Evolutionary conservation across 2,797 vertebrate species (phyloP).

Genomic region (Botia almorhae): DNA sequence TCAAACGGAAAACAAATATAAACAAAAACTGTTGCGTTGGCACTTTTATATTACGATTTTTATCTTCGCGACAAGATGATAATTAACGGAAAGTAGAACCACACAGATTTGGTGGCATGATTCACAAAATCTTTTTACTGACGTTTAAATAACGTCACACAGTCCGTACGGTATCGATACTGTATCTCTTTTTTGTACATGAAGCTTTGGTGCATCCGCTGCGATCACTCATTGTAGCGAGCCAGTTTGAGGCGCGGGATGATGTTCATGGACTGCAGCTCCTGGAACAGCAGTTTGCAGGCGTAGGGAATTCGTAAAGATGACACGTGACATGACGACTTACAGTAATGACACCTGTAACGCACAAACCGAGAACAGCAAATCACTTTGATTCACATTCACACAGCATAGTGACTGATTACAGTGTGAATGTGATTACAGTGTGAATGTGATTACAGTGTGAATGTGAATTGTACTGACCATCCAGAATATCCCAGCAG

Average conservation of each 20-base stretch:
- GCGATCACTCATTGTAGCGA: slow-evolving; percentile 90
- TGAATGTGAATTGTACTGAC: slow-evolving; percentile 74
- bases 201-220: not conserved
- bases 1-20: not conserved
- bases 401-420: not conserved
- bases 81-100: not conserved
- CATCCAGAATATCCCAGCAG: slow-evolving; percentile 97
- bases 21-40: not conserved
- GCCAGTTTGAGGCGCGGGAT: slow-evolving; percentile 94
- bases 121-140: not conserved
- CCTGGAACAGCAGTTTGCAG: slow-evolving; percentile 98
- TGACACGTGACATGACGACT: slow-evolving; percentile 95
- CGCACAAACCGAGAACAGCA: not conserved
- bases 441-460: too few relatives aligned
- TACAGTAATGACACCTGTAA: slow-evolving; percentile 97
- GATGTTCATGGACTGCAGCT: slow-evolving; percentile 99
- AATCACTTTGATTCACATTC: not conserved
- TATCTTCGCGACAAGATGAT: not conserved
- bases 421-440: too few relatives aligned
- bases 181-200: not conserved
- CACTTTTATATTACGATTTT: not conserved
- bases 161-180: not conserved
- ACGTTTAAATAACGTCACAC: not conserved
- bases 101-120: not conserved
- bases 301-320: slow-evolving; percentile 96